Base-by-base conservation (phyloP, 2,888 invertebrate species). In the Agriopis aurantiaria region DNA sequence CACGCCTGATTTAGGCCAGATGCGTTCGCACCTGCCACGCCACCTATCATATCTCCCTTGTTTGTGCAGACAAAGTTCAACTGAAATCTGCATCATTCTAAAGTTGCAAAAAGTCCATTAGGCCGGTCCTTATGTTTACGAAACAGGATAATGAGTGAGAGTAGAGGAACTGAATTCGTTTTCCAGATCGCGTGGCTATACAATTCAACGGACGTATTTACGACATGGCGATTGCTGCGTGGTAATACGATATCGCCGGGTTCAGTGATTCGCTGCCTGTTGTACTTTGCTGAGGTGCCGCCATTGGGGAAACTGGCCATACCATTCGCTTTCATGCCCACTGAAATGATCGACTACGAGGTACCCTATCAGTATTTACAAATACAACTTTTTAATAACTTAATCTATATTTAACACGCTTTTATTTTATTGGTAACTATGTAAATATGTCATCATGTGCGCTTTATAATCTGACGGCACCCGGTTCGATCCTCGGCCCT, bases 291-390 rank as follows among this genome's bases (percentile, higher is more conserved):
- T 1, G 94, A 93, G 83, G 89, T 94, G 3, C 89, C 92, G 0
- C 92, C 94, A 0, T 80, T 91, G 60, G 92, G 92, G 4, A 93
- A 90, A 73, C 74, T 93, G 74, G 90, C 91, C 0, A 91, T 94
- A 81, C 93, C 94, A 0, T 91, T 94, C 70, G 87, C 93, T 10
- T 94, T 94, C 61, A 82, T 93, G 87, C 94, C 94, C 0, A 90
- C 88, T 17, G 93, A 94, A 83, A 93, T 94, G 93, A 84, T 93
- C 23, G 88, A 92, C 78, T 94, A 94, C 69, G 89, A 93, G 88
- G 70, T 71, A 70, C 43, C 2, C 17, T 23, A 2, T 23, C 17
- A 41, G 0, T 6, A 33, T 4, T 17, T 11, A 46, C 14, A 43
- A 49, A 12, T 23, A 23, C 3, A 40, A 7, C 7, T 23, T 23